Base-by-base conservation (phyloP, 2,797 vertebrate species). In the Neosilurus mollespiculum region DNA sequence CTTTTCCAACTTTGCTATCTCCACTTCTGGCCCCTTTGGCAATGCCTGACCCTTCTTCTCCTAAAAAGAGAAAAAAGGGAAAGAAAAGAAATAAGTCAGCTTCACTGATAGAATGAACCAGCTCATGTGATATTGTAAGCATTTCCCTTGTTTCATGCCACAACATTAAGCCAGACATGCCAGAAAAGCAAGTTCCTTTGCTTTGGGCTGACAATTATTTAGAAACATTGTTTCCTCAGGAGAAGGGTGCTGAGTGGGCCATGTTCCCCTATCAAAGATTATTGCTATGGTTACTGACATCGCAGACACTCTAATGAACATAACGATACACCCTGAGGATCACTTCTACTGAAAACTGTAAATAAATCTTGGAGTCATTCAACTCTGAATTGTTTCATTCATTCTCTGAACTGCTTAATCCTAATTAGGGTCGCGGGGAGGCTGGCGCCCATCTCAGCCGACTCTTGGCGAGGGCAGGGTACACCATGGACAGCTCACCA, bases 1-100 rank as follows among this genome's bases (percentile, higher is more conserved):
- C 85, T 96, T 97, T 90, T 99, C 97, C 95, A 99, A 86, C 92
- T 99, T 99, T 34, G 91, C 93, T 0, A 94, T 91, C 92, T 99
- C 97, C 85, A 94, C 95, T 83, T 97, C 96, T 0, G 96, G 96
- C 64, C 95, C 96, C 85, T 94, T 95, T 78, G 94, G 93, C 2
- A 90, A 61, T 65, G 96, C 95, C 83, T 97, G 96, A 64, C 96
- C 96, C 87, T 98, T 97, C 91, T 99, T 98, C 64, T 85, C 92
- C 98, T 99, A 88, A 0, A 85, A 59, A 69, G 15, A 20, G 24
- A 56, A 56, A 56, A 16, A 51, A 59, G 37, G 80, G 49, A 66
- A 78, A 66, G 37, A 43, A 58, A 18, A 9, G 26, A 65, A 83
- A 82, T 43, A 51, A 86, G 69, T 81, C 62, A 83, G 53, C 9